These are phyloP conservation scores for Apamea sordens DNA, from an alignment of 2,888 invertebrate species.

Conservation along the genomic window DNA sequence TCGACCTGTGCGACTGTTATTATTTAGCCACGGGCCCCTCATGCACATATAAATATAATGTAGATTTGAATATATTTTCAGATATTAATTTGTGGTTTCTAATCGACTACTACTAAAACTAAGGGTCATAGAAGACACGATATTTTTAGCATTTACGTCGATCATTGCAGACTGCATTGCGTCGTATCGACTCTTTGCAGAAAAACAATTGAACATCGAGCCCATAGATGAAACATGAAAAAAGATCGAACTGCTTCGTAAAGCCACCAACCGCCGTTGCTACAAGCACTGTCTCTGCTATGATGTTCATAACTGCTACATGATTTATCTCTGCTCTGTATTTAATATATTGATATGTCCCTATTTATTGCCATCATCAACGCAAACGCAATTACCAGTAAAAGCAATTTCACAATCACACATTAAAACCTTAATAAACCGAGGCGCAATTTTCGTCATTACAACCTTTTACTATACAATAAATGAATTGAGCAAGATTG, in stretches of 20 bases:
- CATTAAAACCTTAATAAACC: slow-evolving; percentile 47
- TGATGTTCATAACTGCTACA: neutral
- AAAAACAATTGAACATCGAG: neutral
- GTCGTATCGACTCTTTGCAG: too few relatives aligned
- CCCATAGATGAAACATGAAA: neutral
- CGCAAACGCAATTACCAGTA: slow-evolving; percentile 28
- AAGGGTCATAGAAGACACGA: neutral
- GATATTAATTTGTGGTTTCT: neutral
- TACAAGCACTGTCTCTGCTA: neutral
- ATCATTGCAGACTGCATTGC: neutral
- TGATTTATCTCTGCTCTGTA: neutral
- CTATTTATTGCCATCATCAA: slow-evolving; percentile 14
- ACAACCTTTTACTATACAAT: slow-evolving; percentile 44
- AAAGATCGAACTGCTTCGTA: neutral
- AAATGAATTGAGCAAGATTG: slow-evolving; percentile 35
- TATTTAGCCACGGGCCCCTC: too few relatives aligned
- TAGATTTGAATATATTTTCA: neutral
- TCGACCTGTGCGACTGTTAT: too few relatives aligned
- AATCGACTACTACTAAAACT: neutral
- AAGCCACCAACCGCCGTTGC: too few relatives aligned
- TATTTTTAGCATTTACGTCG: neutral
- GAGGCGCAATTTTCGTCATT: slow-evolving; percentile 22
- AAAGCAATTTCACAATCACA: slow-evolving; percentile 37
- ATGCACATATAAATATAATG: neutral
- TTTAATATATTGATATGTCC: slow-evolving; percentile 11